Conservation (phyloP, 2,888 invertebrate species). For the Drosophila prolongata region DNA sequence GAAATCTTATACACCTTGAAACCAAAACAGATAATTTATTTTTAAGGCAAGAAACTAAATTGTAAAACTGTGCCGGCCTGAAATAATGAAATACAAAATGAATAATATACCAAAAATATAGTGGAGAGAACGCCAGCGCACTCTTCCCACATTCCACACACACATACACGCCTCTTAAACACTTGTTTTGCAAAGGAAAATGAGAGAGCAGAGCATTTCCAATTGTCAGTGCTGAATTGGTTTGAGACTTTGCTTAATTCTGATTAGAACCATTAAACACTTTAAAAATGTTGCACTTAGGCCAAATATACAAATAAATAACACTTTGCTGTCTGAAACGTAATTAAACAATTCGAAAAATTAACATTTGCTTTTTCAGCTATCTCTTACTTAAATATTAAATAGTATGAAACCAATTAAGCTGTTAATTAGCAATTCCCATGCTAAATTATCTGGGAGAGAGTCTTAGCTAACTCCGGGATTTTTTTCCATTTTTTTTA, state of each 20-base stretch:
- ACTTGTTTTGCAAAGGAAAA: slow-evolving; percentile 4
- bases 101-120: slow-evolving; percentile 18
- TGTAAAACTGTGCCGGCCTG: not conserved
- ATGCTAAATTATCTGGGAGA: not conserved
- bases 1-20: too few species aligned
- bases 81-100: slow-evolving; percentile 42
- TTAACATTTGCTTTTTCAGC: too few species aligned
- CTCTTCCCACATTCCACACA: slow-evolving; percentile 53
- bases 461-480: not conserved
- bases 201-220: not conserved
- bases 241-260: slow-evolving; percentile 36
- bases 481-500: not conserved
- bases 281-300: not conserved
- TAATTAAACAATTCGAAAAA: too few species aligned
- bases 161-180: slow-evolving; percentile 1
- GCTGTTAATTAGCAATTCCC: not conserved
- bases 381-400: too few species aligned
- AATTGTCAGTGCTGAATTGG: slow-evolving; percentile 12
- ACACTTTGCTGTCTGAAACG: too few species aligned
- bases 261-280: not conserved
- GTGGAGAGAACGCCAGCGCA: slow-evolving; percentile 65
- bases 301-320: too few species aligned
- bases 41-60: slow-evolving; percentile 1
- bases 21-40: not conserved
- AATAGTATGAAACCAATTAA: not conserved